Evolutionary conservation across 2,113 vertebrate species (phyloP).

Genomic region (Illadopsis cleaveri): DNA sequence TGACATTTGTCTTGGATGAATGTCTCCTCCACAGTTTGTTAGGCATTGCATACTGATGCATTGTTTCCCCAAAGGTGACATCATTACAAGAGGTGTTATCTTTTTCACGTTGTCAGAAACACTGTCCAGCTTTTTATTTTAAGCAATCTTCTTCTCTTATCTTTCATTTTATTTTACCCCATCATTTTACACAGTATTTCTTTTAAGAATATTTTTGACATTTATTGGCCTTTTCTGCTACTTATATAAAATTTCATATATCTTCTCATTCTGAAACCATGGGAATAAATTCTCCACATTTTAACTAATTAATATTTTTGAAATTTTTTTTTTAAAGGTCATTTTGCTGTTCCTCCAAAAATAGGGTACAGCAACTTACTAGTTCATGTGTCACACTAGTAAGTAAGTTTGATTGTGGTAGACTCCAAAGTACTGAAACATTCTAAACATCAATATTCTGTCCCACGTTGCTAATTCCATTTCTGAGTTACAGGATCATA

Average conservation of each 20-base stretch:
- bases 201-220: background rate
- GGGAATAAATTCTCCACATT: background rate
- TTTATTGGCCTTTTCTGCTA: background rate
- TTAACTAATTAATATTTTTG: background rate
- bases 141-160: background rate
- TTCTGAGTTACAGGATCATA: background rate
- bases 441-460: background rate
- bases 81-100: slow-evolving; percentile 30
- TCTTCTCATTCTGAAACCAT: background rate
- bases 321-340: background rate
- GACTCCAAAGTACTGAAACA: background rate
- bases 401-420: background rate
- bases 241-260: background rate
- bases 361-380: background rate
- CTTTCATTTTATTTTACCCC: background rate
- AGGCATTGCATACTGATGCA: background rate
- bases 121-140: background rate
- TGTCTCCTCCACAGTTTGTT: slow-evolving; percentile 40
- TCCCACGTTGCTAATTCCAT: background rate
- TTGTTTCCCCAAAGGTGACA: slow-evolving; percentile 44
- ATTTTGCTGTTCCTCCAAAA: background rate
- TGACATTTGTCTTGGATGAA: slow-evolving; percentile 54
- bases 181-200: background rate
- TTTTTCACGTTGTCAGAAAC: background rate
- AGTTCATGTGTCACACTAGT: background rate